Conservation (phyloP, 2,888 invertebrate species). For the Drosophila leonis region DNA sequence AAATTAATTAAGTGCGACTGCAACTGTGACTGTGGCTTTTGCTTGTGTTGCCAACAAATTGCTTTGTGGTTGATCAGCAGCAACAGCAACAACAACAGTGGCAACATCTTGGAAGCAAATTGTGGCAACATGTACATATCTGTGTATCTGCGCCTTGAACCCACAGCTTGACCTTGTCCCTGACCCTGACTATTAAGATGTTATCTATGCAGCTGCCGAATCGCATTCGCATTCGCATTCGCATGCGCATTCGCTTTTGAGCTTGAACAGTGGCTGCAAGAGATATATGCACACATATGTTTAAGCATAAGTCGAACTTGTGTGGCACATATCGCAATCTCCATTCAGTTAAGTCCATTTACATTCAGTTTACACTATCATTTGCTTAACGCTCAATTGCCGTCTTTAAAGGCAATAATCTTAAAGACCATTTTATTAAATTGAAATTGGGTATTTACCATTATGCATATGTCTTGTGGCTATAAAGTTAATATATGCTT, state of each 20-base stretch:
- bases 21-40: constrained; percentile 29
- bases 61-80: constrained; percentile 52
- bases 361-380: background rate
- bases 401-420: background rate
- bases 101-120: constrained; percentile 65
- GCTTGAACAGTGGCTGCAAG: constrained; percentile 1
- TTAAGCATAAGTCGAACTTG: background rate
- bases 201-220: constrained; percentile 26
- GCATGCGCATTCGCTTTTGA: background rate
- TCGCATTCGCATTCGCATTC: constrained; percentile 1
- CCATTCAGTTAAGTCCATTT: background rate
- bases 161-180: constrained; percentile 39
- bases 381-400: background rate
- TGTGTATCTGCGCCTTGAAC: constrained; percentile 19
- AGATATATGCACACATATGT: background rate
- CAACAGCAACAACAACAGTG: constrained; percentile 22
- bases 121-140: constrained; percentile 46
- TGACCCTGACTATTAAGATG: constrained; percentile 24
- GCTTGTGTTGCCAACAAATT: constrained; percentile 57
- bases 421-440: constrained; percentile 9
- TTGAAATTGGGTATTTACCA: background rate
- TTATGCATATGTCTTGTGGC: background rate
- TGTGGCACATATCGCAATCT: background rate
- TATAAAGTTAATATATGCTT: background rate
- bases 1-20: constrained; percentile 67